A percentile compares a stretch with the other conserved stretches of the same genome.
Conservation (phyloP, 2,888 invertebrate species). For the Escarpia spicata region DNA sequence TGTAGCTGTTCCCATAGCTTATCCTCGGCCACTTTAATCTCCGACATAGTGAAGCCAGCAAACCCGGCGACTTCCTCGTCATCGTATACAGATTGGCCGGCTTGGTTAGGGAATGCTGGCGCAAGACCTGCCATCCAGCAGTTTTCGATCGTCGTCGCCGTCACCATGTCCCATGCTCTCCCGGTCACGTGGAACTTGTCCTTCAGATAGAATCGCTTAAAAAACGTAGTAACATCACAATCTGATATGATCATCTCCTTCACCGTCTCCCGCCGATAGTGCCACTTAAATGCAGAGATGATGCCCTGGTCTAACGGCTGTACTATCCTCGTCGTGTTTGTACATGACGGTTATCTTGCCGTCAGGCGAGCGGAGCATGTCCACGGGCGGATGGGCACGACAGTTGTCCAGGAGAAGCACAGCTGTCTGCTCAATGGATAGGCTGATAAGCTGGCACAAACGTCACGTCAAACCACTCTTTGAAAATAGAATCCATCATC, state of each 20-base stretch:
- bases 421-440: not conserved
- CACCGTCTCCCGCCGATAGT: not conserved
- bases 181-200: not conserved
- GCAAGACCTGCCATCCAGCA: not conserved
- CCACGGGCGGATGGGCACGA: not conserved
- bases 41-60: not conserved
- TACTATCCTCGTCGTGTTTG: not conserved
- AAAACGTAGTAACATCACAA: no score
- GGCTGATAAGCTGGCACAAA: no score
- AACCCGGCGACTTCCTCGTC: not conserved
- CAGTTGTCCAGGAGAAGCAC: not conserved
- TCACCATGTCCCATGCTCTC: not conserved
- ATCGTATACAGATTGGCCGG: not conserved
- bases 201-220: not conserved
- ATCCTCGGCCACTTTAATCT: not conserved
- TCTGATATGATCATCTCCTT: not conserved
- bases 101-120: not conserved
- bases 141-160: not conserved
- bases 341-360: not conserved
- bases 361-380: not conserved
- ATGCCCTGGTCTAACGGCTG: not conserved
- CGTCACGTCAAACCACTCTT: not conserved
- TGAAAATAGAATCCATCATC: not conserved
- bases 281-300: not conserved
- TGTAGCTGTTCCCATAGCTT: not conserved